Base-by-base conservation (phyloP, 2,797 vertebrate genomes). In the Chelidonichthys spinosus region DNA sequence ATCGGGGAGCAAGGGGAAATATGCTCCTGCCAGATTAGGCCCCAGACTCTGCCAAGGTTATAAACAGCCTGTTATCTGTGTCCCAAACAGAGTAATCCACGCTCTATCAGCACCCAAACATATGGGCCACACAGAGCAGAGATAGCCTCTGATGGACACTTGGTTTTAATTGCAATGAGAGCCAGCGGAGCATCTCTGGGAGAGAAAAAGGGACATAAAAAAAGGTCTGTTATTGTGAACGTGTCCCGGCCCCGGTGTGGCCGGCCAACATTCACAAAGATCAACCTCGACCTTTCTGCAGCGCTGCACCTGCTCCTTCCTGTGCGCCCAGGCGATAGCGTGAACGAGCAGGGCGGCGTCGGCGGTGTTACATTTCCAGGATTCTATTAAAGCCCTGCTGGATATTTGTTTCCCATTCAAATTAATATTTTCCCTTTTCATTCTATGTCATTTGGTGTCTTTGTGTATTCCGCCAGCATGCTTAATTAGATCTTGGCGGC, bases 1-100 rank as follows among this genome's bases (percentile, higher is more conserved):
- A 98, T 98, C 98, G 95, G 95, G 92, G 94, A 95, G 95, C 94
- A 84, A 93, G 96, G 96, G 96, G 95, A 97, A 98, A 98, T 97
- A 97, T 99, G 97, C 96, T 97, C 90, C 95, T 96, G 96, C 94
- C 96, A 98, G 98, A 99, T 99, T 99, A 98, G 96, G 95, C 95
- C 95, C 95, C 95, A 94, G 96, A 95, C 96, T 96, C 95, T 96
- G 97, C 96, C 97, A 97, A 97, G 96, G 97, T 97, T 97, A 98
- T 98, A 98, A 98, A 98, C 96, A 97, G 96, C 96, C 95, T 90
- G 94, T 97, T 99, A 99, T 99, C 97, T 92, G 91, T 94, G 95
- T 94, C 95, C 95, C 95, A 95, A 97, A 97, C 97, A 97, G 95
- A 97, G 95, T 97, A 97, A 97, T 97, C 95, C 96, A 94, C 94